phyloP scores from a whole-genome alignment of 1,140 invertebrate genomes.

The Bombyx mandarina region DNA sequence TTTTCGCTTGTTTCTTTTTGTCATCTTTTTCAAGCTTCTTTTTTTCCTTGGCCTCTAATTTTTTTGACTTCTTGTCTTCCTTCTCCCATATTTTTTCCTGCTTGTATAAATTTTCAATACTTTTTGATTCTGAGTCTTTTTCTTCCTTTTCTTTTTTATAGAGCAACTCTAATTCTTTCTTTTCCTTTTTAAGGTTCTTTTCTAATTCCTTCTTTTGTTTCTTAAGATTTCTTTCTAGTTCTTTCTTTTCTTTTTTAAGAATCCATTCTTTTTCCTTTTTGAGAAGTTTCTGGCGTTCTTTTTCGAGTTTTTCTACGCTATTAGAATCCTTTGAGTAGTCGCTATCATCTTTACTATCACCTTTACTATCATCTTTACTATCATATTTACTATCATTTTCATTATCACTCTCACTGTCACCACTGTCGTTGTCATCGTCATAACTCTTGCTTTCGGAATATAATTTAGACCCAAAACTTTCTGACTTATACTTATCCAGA shows the following conservation, averaged over 20 bases:
- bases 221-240: constrained; percentile 3
- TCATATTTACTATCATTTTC: constrained; percentile 9
- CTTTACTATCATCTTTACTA: constrained; percentile 2
- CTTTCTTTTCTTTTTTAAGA: constrained; percentile 2
- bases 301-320: not conserved
- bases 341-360: not conserved
- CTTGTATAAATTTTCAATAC: constrained; percentile 12
- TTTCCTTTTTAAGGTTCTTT: constrained; percentile 9
- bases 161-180: constrained; percentile 10
- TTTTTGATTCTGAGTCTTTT: constrained; percentile 13
- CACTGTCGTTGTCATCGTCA: constrained; percentile 28
- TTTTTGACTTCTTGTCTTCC: constrained; percentile 27
- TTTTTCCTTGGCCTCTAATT: constrained; percentile 26
- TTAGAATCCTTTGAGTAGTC: too few relatives aligned
- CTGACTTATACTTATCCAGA: constrained; percentile 17
- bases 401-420: constrained; percentile 21
- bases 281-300: constrained; percentile 9
- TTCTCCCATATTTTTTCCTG: constrained; percentile 18
- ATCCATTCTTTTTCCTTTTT: constrained; percentile 11
- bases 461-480: too few relatives aligned
- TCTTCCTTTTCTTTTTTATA: constrained; percentile 16
- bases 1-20: constrained; percentile 18
- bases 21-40: constrained; percentile 33
- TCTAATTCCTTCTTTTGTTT: not conserved
- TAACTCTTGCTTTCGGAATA: constrained; percentile 23